phyloP scores from a whole-genome alignment of 2,797 vertebrate species.

The Phataginus tetradactyla region DNA sequence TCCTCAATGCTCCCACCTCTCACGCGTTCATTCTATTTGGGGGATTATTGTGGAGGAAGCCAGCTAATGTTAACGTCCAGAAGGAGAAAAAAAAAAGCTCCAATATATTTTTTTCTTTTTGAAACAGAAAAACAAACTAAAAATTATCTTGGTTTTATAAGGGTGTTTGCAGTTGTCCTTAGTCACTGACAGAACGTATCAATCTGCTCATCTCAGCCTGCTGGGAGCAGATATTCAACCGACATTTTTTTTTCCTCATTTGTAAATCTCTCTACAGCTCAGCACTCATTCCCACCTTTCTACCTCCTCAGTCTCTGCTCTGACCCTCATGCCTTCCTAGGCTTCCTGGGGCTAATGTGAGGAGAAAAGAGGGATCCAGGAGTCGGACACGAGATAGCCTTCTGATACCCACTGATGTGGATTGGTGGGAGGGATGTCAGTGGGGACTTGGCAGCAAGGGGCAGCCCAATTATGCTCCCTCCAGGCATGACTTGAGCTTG shows the following conservation, averaged over 20 bases:
- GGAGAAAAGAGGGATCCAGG: background rate
- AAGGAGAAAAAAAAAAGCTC: background rate
- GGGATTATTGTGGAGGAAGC: slow-evolving; percentile 71
- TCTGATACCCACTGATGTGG: background rate
- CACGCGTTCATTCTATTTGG: slow-evolving; percentile 68
- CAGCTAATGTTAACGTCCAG: slow-evolving; percentile 36
- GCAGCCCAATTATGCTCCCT: background rate
- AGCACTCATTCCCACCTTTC: background rate
- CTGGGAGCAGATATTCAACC: background rate
- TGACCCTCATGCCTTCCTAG: background rate
- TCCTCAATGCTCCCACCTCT: slow-evolving; percentile 68
- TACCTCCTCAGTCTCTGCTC: background rate
- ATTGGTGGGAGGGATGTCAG: background rate
- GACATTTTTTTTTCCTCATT: background rate
- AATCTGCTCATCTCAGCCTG: background rate
- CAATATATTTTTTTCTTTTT: slow-evolving; percentile 36
- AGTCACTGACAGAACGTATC: background rate
- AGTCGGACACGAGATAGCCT: background rate
- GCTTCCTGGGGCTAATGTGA: background rate
- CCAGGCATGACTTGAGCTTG: background rate
- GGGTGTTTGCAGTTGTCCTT: background rate
- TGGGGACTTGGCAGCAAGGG: background rate
- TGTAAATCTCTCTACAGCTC: background rate
- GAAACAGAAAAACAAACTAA: slow-evolving; percentile 65
- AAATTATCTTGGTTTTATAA: slow-evolving; percentile 56